These are phyloP conservation scores for Silurus aristotelis DNA, from an alignment of 2,797 vertebrate genomes.

Conservation along the genomic window DNA sequence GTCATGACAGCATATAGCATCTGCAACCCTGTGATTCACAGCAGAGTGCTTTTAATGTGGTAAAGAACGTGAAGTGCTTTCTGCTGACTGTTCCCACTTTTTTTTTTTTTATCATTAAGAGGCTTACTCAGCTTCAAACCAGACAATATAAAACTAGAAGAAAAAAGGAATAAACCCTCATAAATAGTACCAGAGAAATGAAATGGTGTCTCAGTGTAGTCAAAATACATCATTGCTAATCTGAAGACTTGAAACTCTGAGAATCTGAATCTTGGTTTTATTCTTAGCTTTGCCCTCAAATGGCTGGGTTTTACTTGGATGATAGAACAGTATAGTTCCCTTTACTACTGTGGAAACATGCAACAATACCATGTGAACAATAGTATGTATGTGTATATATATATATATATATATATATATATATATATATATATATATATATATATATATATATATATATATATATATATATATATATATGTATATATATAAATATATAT, in stretches of 20 bases:
- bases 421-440: no score
- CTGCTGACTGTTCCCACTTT: slow-evolving; percentile 31
- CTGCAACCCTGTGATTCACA: slow-evolving; percentile 42
- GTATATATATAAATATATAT: background rate
- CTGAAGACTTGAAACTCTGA: background rate
- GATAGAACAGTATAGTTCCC: background rate
- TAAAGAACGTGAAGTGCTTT: slow-evolving; percentile 21
- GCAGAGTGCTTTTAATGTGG: slow-evolving; percentile 30
- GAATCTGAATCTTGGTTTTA: background rate
- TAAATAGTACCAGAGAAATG: slow-evolving; percentile 20
- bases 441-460: no score
- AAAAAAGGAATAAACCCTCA: background rate
- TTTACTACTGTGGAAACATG: background rate
- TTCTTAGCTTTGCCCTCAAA: background rate
- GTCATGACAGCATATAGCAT: slow-evolving; percentile 30
- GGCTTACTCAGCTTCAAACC: slow-evolving; percentile 30
- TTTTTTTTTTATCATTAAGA: slow-evolving; percentile 1
- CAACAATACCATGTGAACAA: background rate
- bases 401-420: background rate
- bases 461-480: background rate
- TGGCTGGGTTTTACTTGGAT: background rate
- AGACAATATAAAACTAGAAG: slow-evolving; percentile 8
- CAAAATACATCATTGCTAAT: slow-evolving; percentile 10
- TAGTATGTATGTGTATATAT: background rate
- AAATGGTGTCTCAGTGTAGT: slow-evolving; percentile 6